These are phyloP conservation scores for Chaetodon auriga DNA, from an alignment of 2,113 vertebrate species.

Conservation along the genomic window DNA sequence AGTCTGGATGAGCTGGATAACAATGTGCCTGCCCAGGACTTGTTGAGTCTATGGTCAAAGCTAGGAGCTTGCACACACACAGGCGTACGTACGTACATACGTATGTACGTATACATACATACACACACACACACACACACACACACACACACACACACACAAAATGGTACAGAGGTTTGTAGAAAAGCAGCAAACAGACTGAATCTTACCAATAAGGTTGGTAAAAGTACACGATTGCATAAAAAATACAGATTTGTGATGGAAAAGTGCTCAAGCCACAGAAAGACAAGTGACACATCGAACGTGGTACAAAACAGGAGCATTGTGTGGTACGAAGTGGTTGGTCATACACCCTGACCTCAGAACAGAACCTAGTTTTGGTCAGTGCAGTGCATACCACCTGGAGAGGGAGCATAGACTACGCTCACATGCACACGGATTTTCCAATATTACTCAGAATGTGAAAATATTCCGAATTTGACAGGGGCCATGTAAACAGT, in stretches of 20 bases:
- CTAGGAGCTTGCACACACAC: background rate
- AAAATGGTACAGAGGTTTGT: slow-evolving; percentile 17
- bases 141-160: background rate
- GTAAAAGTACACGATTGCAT: slow-evolving; percentile 41
- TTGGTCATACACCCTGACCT: background rate
- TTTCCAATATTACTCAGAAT: too few species aligned
- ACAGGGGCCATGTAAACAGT: too few species aligned
- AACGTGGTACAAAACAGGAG: slow-evolving; percentile 17
- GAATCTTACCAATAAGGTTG: background rate
- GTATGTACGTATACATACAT: background rate
- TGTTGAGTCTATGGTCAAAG: slow-evolving; percentile 19
- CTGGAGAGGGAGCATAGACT: background rate
- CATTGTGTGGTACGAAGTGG: background rate
- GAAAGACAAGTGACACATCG: slow-evolving; percentile 23
- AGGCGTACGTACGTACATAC: too few species aligned
- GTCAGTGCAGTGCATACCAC: background rate
- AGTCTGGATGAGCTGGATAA: slow-evolving; percentile 8
- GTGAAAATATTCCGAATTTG: too few species aligned
- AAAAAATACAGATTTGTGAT: slow-evolving; percentile 44
- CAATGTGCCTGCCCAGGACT: background rate
- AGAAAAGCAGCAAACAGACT: slow-evolving; percentile 48
- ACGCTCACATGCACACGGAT: too few species aligned
- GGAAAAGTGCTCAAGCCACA: slow-evolving; percentile 25
- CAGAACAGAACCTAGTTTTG: background rate
- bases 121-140: background rate